These are phyloP conservation scores for Drosophila kurseongensis DNA, from an alignment of 1,140 invertebrate genomes.

Conservation along the genomic window DNA sequence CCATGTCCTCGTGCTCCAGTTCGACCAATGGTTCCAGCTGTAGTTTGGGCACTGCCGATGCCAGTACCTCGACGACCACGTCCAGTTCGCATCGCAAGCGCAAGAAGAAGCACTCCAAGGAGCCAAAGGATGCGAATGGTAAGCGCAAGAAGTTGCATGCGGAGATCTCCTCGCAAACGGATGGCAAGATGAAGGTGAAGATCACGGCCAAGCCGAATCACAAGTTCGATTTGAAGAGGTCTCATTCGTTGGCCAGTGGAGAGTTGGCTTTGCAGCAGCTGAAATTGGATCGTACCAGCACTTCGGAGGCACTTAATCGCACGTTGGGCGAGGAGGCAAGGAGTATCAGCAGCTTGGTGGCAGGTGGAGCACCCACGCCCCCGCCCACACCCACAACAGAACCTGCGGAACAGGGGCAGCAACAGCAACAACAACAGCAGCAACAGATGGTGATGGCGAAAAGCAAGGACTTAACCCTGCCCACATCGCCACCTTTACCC, in stretches of 20 bases:
- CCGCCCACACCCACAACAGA: constrained; percentile 28
- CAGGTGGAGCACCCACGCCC: constrained; percentile 18
- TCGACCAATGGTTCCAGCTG: constrained; percentile 66
- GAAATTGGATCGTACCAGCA: constrained; percentile 36
- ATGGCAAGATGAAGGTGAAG: constrained; percentile 83
- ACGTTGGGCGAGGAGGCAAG: constrained; percentile 63
- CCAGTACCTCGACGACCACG: constrained; percentile 10
- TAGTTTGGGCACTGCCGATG: constrained; percentile 38
- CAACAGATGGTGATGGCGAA: constrained; percentile 14
- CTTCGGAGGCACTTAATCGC: constrained; percentile 57
- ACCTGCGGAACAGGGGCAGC: constrained; percentile 7
- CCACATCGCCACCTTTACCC: constrained; percentile 75
- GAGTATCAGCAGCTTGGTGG: constrained; percentile 69
- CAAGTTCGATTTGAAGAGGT: constrained; percentile 70
- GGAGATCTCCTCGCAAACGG: constrained; percentile 78
- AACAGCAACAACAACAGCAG: constrained; percentile 8
- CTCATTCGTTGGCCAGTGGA: constrained; percentile 61
- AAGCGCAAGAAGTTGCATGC: constrained; percentile 80
- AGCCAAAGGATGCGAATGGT: constrained; percentile 75
- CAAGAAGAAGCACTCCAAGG: constrained; percentile 84
- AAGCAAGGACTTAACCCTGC: constrained; percentile 53
- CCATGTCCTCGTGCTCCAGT: constrained; percentile 73
- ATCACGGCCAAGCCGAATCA: constrained; percentile 71
- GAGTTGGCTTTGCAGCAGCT: constrained; percentile 55
- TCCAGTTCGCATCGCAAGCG: constrained; percentile 79